These are phyloP conservation scores for Selene dorsalis DNA, from an alignment of 2,797 vertebrate genomes.

Conservation along the genomic window DNA sequence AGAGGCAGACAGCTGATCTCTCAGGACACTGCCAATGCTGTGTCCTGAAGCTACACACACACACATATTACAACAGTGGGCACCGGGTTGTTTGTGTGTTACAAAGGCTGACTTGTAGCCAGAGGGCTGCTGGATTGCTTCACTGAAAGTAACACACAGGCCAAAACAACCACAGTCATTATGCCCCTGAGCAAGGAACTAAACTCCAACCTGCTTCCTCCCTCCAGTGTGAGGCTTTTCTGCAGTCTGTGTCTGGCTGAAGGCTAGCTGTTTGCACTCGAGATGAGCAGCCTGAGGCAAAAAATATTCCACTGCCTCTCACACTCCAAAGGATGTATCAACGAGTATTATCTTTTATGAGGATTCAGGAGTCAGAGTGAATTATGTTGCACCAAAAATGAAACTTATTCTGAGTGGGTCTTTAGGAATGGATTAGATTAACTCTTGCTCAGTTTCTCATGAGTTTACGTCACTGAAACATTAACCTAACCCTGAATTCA, in stretches of 20 bases:
- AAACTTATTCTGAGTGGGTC: neutral
- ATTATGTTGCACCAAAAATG: neutral
- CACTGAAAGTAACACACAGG: constrained; percentile 45
- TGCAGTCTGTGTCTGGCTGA: neutral
- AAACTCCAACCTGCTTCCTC: constrained; percentile 14
- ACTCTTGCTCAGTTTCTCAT: neutral
- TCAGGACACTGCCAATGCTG: constrained; percentile 43
- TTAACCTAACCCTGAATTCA: neutral
- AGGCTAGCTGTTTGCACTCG: neutral
- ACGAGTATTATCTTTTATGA: neutral
- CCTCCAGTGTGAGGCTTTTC: constrained; percentile 11
- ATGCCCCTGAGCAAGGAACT: constrained; percentile 35
- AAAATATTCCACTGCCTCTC: neutral
- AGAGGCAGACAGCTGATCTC: constrained; percentile 66
- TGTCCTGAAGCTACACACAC: constrained; percentile 13
- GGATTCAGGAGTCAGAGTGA: neutral
- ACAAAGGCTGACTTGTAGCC: constrained; percentile 55
- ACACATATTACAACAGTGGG: constrained; percentile 36
- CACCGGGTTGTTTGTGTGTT: constrained; percentile 45
- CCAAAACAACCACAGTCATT: constrained; percentile 34
- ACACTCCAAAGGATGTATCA: neutral
- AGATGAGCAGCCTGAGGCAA: neutral
- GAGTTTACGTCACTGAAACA: neutral
- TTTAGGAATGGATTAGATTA: neutral
- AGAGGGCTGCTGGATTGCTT: constrained; percentile 35